phyloP scores from a whole-genome alignment of 1,140 invertebrate species.

The Zaprionus kolodkinae region DNA sequence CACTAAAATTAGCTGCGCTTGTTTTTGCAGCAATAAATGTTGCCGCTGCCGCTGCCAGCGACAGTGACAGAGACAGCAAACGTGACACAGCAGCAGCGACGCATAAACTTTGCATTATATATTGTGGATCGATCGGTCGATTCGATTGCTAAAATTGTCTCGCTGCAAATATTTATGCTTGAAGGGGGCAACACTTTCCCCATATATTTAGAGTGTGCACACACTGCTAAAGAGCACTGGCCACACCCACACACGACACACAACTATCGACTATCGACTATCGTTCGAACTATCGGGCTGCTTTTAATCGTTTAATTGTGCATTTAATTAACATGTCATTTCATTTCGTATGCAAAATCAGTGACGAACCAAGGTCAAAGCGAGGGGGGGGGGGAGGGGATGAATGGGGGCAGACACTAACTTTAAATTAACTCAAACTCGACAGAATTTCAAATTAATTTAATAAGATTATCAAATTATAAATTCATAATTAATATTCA shows the following conservation, averaged over 20 bases:
- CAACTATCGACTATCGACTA: neutral
- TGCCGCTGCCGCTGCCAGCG: slow-evolving; percentile 28
- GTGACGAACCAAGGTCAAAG: slow-evolving; percentile 3
- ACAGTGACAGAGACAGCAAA: slow-evolving; percentile 30
- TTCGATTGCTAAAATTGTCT: slow-evolving; percentile 6
- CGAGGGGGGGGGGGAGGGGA: neutral
- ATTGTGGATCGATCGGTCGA: slow-evolving; percentile 4
- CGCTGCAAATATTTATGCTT: neutral
- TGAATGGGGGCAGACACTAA: slow-evolving; percentile 39
- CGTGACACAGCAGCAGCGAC: slow-evolving; percentile 62
- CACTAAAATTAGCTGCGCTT: slow-evolving; percentile 64
- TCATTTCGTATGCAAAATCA: slow-evolving; percentile 50
- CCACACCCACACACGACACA: neutral
- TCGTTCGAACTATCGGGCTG: slow-evolving; percentile 4
- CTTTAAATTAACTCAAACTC: slow-evolving; percentile 80
- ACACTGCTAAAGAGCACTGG: slow-evolving; percentile 1
- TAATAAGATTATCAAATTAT: slow-evolving; percentile 82
- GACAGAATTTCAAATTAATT: slow-evolving; percentile 80
- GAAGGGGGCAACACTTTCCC: neutral
- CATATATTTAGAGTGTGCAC: neutral
- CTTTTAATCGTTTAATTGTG: slow-evolving; percentile 43
- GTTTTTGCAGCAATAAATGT: slow-evolving; percentile 26
- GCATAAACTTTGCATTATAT: slow-evolving; percentile 47
- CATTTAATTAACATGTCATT: slow-evolving; percentile 68
- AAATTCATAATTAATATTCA: slow-evolving; percentile 82